Conservation (phyloP, 2,113 vertebrate species). For the Raja brachyura region DNA sequence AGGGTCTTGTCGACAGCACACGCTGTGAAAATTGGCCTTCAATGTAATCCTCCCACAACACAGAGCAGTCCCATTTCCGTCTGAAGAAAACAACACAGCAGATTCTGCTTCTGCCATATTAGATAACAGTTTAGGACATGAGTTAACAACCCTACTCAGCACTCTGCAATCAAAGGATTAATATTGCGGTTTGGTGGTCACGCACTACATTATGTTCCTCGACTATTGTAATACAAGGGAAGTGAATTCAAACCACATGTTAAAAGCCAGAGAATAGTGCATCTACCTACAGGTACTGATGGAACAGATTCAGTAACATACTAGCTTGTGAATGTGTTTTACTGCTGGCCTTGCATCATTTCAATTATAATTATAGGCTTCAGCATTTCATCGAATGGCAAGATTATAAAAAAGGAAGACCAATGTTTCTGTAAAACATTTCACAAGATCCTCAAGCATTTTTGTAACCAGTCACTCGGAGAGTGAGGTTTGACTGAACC, state of each 20-base stretch:
- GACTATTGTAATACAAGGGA: background rate
- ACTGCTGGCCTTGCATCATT: background rate
- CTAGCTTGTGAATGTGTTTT: background rate
- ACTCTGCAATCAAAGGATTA: slow-evolving; percentile 16
- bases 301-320: background rate
- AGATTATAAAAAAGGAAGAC: background rate
- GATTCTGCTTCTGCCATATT: background rate
- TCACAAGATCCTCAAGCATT: too few relatives aligned
- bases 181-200: background rate
- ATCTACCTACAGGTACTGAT: background rate
- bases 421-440: too few relatives aligned
- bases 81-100: background rate
- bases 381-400: background rate
- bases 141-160: slow-evolving; percentile 1
- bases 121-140: background rate
- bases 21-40: background rate
- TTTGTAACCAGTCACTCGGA: too few relatives aligned
- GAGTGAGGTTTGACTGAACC: too few relatives aligned
- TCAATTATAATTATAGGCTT: background rate
- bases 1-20: background rate
- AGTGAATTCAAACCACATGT: background rate
- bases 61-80: background rate
- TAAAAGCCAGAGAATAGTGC: background rate
- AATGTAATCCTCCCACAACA: background rate
- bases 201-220: background rate